Conservation (phyloP, 2,888 invertebrate species). For the Acleris emargana region DNA sequence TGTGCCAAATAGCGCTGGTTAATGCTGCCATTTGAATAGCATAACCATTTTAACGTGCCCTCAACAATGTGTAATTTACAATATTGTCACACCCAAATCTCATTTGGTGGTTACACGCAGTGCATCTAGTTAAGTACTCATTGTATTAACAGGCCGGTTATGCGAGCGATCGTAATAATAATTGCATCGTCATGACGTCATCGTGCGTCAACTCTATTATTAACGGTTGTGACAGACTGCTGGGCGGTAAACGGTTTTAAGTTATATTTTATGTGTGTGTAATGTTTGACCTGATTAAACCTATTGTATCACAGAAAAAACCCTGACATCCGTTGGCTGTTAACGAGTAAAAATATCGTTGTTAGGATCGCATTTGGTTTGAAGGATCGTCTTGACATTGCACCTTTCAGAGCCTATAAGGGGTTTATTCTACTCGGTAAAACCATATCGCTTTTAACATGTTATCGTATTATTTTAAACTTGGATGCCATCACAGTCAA, state of each 20-base stretch:
- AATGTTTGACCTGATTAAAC: neutral
- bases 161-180: slow-evolving; percentile 10
- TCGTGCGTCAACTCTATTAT: slow-evolving; percentile 20
- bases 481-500: no score
- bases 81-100: neutral
- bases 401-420: no score
- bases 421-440: no score
- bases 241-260: slow-evolving; percentile 5
- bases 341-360: no score
- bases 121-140: slow-evolving; percentile 14
- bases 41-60: neutral
- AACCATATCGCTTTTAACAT: no score
- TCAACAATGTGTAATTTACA: neutral
- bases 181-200: slow-evolving; percentile 14
- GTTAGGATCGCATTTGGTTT: no score
- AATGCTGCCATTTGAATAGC: no score
- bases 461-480: no score
- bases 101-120: neutral
- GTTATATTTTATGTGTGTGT: neutral
- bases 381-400: no score
- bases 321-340: no score
- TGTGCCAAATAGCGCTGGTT: no score
- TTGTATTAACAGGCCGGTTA: slow-evolving; percentile 9
- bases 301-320: no score
- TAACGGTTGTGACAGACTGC: slow-evolving; percentile 23